Evolutionary conservation across 2,888 invertebrate species (phyloP).

Genomic region (Rhogogaster chlorosoma): DNA sequence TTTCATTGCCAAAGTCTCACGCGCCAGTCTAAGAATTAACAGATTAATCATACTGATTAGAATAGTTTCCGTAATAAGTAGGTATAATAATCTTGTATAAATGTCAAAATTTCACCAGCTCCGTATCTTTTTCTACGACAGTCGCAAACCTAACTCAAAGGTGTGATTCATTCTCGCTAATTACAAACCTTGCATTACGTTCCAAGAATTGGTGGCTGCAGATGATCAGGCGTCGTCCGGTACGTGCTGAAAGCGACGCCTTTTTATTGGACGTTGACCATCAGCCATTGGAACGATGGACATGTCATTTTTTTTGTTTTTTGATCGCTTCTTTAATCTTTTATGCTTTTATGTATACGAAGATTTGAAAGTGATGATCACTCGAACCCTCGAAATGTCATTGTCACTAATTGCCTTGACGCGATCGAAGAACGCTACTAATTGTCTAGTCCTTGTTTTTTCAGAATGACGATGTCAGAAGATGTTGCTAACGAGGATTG

Average conservation of each 20-base stretch:
- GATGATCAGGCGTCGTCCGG: neutral
- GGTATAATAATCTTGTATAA: neutral
- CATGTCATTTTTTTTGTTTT: neutral
- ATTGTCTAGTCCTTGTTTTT: slow-evolving; percentile 51
- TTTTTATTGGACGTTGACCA: neutral
- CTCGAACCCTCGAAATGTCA: neutral
- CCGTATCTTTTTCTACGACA: neutral
- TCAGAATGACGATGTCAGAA: slow-evolving; percentile 67
- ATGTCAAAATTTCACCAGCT: neutral
- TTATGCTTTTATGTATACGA: neutral
- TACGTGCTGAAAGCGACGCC: neutral
- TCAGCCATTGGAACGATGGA: neutral
- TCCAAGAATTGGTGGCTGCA: neutral
- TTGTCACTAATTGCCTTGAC: neutral
- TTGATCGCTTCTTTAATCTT: neutral
- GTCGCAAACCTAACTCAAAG: neutral
- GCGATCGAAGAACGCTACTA: neutral
- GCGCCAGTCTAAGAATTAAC: neutral
- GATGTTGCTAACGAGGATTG: slow-evolving; percentile 63
- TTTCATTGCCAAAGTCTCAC: neutral
- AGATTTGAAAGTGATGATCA: neutral
- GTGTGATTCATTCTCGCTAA: neutral
- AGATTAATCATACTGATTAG: slow-evolving; percentile 1
- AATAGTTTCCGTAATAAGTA: neutral
- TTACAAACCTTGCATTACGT: neutral